These are phyloP conservation scores for Acanthococcus lagerstroemiae DNA, from an alignment of 2,888 invertebrate genomes.

Conservation along the genomic window DNA sequence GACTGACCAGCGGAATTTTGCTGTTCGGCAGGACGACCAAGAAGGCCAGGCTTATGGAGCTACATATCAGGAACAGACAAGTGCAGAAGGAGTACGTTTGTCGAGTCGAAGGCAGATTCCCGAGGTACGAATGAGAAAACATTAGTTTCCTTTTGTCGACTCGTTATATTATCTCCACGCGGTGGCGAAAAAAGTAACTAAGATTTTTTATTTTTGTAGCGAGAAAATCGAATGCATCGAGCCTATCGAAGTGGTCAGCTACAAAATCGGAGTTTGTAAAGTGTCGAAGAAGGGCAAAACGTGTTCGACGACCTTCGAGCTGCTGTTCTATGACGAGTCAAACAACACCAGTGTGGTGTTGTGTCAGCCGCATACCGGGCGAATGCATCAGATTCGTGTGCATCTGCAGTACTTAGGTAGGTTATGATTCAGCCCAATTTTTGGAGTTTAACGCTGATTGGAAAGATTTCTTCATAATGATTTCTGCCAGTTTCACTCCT, in stretches of 20 bases:
- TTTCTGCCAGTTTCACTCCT: too few relatives aligned
- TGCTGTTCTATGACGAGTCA: conserved; percentile 64
- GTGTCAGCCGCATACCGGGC: conserved; percentile 88
- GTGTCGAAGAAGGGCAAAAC: conserved; percentile 87
- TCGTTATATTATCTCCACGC: too few relatives aligned
- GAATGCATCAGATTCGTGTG: conserved; percentile 98
- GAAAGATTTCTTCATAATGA: too few relatives aligned
- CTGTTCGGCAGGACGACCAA: conserved; percentile 88
- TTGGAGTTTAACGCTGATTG: too few relatives aligned
- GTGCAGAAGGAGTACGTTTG: conserved; percentile 93
- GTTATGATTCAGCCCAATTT: conserved; percentile 32
- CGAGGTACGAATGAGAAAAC: conserved; percentile 53
- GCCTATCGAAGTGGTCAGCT: conserved; percentile 85
- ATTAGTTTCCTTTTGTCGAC: too few relatives aligned
- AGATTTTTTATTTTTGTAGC: conserved; percentile 48
- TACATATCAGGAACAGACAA: conserved; percentile 82
- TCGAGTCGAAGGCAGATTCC: conserved; percentile 86
- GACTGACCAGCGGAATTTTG: conserved; percentile 87
- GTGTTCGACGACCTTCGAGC: conserved; percentile 81
- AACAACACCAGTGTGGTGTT: conserved; percentile 84
- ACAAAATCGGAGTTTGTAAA: conserved; percentile 93
- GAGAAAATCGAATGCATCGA: conserved; percentile 75
- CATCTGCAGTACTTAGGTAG: conserved; percentile 93
- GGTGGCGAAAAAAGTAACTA: too few relatives aligned
- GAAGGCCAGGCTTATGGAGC: conserved; percentile 89